Percentiles rank a stretch among this genome's conserved stretches.
phyloP scores from a whole-genome alignment of 2,113 vertebrate species.

The Trematocara stigmaticum region DNA sequence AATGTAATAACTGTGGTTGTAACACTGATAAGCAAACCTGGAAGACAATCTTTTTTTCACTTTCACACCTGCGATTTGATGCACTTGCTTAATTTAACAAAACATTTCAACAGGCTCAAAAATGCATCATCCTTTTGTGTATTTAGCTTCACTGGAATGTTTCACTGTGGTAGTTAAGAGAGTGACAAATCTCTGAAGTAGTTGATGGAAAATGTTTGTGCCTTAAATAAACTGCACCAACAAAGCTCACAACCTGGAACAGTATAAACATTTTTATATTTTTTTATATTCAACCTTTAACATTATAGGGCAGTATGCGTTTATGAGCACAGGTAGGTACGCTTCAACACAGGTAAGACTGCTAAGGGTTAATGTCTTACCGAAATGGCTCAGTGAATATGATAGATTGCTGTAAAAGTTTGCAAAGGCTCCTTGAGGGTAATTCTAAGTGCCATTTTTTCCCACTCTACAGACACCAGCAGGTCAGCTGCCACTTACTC shows the following conservation, averaged over 20 bases:
- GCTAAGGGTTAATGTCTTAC: neutral
- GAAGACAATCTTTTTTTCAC: neutral
- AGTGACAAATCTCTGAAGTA: neutral
- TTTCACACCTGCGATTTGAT: neutral
- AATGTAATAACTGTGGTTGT: neutral
- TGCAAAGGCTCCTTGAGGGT: neutral
- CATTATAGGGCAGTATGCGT: neutral
- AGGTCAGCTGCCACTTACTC: neutral
- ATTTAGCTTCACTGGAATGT: neutral
- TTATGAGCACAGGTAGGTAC: neutral
- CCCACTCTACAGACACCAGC: neutral
- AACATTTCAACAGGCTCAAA: neutral
- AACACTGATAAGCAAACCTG: neutral
- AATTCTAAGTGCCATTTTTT: neutral
- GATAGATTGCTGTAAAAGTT: neutral
- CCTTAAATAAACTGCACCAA: slow-evolving; percentile 33
- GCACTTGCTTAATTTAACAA: neutral
- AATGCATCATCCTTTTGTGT: neutral
- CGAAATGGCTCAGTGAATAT: neutral
- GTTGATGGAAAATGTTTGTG: slow-evolving; percentile 24
- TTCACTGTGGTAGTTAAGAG: neutral
- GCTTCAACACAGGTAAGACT: neutral
- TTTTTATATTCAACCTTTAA: neutral
- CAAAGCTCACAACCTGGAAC: neutral
- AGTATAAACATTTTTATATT: neutral